phyloP scores from a whole-genome alignment of 2,888 invertebrate species.

The Hedya salicella region DNA sequence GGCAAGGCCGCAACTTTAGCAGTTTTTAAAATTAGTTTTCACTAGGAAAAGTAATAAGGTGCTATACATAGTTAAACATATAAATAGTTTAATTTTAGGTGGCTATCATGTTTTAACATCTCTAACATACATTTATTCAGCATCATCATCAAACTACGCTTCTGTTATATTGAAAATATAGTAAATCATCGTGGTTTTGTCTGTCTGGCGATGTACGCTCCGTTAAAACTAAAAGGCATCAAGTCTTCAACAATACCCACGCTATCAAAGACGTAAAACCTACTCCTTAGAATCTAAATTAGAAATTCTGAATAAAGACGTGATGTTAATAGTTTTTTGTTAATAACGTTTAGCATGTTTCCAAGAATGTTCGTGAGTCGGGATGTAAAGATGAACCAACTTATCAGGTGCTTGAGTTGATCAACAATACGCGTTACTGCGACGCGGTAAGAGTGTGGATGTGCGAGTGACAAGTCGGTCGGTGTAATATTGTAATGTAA shows the following conservation, averaged over 20 bases:
- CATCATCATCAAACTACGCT: neutral
- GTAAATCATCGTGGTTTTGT: conserved; percentile 6
- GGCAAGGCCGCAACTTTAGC: too few species aligned
- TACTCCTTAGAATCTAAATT: neutral
- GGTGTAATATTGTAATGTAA: too few species aligned
- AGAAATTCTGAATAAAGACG: neutral
- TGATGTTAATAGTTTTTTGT: neutral
- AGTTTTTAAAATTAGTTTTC: too few species aligned
- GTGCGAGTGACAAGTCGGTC: neutral
- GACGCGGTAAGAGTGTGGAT: neutral
- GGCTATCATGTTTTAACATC: too few species aligned
- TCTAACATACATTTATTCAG: neutral
- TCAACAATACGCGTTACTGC: neutral
- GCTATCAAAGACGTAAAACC: neutral
- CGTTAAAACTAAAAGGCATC: neutral
- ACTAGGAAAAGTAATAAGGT: too few species aligned
- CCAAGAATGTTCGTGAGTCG: conserved; percentile 35
- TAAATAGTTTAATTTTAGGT: too few species aligned
- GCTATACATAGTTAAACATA: too few species aligned
- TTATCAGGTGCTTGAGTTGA: neutral
- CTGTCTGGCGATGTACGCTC: neutral
- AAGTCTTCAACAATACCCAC: neutral
- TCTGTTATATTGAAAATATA: neutral
- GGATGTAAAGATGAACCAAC: conserved; percentile 6
- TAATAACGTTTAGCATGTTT: conserved; percentile 4